Percentiles rank a stretch among this genome's conserved stretches.
phyloP scores from a whole-genome alignment of 2,113 vertebrate genomes.

The Xiphophorus couchianus region DNA sequence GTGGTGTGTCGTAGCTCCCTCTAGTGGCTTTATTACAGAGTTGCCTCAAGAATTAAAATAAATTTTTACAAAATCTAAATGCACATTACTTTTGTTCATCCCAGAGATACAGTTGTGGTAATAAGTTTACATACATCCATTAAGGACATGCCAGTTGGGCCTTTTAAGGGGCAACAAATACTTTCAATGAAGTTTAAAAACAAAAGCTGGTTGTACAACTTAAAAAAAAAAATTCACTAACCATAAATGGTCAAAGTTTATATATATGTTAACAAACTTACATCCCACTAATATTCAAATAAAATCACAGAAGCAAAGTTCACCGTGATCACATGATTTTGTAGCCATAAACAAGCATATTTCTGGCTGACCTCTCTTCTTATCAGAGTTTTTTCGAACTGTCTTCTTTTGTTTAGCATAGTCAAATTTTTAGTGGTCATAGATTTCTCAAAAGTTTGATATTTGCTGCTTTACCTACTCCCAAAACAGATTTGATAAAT shows the following conservation, averaged over 20 bases:
- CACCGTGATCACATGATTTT: too few relatives aligned
- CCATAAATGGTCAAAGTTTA: background rate
- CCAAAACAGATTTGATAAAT: too few relatives aligned
- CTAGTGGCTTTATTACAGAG: slow-evolving; percentile 55
- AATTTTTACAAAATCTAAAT: background rate
- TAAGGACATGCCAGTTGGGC: too few relatives aligned
- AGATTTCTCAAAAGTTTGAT: too few relatives aligned
- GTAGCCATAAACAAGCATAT: too few relatives aligned
- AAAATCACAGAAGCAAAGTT: too few relatives aligned
- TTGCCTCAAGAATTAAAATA: background rate
- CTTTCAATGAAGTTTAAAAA: background rate
- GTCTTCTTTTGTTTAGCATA: too few relatives aligned
- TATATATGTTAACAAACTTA: background rate
- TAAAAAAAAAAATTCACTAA: background rate
- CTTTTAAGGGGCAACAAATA: background rate
- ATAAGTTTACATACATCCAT: background rate
- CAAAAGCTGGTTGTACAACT: background rate
- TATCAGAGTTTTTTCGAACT: too few relatives aligned
- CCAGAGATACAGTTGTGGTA: background rate
- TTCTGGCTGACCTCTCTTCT: too few relatives aligned
- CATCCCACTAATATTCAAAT: too few relatives aligned
- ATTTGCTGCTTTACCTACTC: too few relatives aligned
- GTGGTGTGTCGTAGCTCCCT: slow-evolving; percentile 54
- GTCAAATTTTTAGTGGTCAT: too few relatives aligned
- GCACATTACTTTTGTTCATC: background rate